phyloP scores from a whole-genome alignment of 1,140 invertebrate genomes.

The Ectropis grisescens region DNA sequence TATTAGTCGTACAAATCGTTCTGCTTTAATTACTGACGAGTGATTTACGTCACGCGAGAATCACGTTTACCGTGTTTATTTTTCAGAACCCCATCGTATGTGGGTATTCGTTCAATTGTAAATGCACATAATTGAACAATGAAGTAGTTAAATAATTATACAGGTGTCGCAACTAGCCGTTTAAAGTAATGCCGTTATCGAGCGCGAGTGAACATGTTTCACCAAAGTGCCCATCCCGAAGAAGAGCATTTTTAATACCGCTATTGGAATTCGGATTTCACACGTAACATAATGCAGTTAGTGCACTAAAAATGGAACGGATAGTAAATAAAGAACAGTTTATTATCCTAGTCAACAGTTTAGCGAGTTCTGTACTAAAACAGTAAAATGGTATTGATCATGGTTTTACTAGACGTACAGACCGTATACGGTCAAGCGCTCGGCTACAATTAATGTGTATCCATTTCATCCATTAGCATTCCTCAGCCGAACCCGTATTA shows the following conservation, averaged over 20 bases:
- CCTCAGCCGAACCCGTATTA: constrained; percentile 19
- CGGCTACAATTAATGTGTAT: constrained; percentile 19
- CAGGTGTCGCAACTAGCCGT: constrained; percentile 10
- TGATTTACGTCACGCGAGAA: constrained; percentile 34
- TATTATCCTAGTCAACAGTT: too few species aligned
- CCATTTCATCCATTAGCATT: constrained; percentile 28
- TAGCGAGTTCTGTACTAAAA: too few species aligned
- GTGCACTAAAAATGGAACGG: too few species aligned
- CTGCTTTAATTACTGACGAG: constrained; percentile 33
- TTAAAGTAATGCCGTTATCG: constrained; percentile 23
- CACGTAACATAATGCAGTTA: too few species aligned
- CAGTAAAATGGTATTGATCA: too few species aligned
- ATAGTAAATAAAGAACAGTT: too few species aligned
- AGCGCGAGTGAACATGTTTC: constrained; percentile 1
- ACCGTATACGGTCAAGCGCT: too few species aligned
- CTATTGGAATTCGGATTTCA: too few species aligned
- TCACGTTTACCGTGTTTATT: constrained; percentile 19
- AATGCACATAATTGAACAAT: constrained; percentile 27
- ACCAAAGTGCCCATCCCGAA: too few species aligned
- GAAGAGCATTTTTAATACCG: too few species aligned
- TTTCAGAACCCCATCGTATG: constrained; percentile 14
- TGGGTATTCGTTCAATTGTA: constrained; percentile 21
- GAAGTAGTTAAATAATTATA: constrained; percentile 22
- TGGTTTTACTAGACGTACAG: too few species aligned
- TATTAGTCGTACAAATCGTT: constrained; percentile 27